A percentile compares a stretch with the other conserved stretches of the same genome.
These are phyloP conservation scores for Arvicanthis niloticus DNA, from an alignment of 2,113 vertebrate genomes.

Conservation along the genomic window DNA sequence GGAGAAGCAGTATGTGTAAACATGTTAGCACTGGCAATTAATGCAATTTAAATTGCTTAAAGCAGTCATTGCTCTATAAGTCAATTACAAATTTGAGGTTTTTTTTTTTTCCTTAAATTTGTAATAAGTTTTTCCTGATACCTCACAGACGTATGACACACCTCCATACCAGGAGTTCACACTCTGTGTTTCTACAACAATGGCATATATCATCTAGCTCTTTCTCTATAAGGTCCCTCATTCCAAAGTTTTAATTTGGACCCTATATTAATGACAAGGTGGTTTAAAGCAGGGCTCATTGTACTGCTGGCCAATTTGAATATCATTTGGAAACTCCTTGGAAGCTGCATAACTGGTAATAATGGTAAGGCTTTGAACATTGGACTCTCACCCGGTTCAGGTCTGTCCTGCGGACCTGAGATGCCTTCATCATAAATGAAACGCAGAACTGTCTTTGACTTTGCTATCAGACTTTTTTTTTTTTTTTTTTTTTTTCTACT, in stretches of 20 bases:
- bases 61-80: background rate
- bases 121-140: background rate
- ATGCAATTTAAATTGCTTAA: background rate
- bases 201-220: background rate
- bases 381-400: background rate
- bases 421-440: background rate
- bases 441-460: background rate
- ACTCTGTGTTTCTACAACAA: background rate
- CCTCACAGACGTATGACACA: background rate
- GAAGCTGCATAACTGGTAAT: background rate
- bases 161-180: background rate
- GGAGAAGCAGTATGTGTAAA: background rate
- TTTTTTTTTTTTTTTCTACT: background rate
- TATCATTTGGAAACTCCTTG: background rate
- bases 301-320: background rate
- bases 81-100: background rate
- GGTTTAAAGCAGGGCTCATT: background rate
- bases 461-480: background rate
- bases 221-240: background rate
- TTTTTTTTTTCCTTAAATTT: background rate
- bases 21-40: slow-evolving; percentile 11
- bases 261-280: background rate
- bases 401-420: background rate
- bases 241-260: slow-evolving; percentile 2
- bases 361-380: background rate